Evolutionary conservation across 2,797 vertebrate genomes (phyloP).

Genomic region (Pantherophis alleghaniensis): DNA sequence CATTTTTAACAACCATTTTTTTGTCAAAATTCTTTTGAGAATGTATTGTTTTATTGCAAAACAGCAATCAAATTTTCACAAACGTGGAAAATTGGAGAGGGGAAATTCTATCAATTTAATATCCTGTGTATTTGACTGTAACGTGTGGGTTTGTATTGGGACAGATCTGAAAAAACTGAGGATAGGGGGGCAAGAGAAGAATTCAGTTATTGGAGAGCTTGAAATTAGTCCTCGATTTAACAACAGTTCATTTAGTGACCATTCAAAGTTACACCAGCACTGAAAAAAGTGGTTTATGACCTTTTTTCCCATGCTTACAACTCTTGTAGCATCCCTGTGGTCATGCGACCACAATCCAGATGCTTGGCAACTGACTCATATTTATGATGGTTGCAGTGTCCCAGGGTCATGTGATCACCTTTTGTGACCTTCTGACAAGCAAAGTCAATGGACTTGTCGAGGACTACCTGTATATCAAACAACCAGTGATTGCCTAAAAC

Average conservation of each 20-base stretch:
- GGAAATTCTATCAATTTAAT: background rate
- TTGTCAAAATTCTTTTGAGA: background rate
- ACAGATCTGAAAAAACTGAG: background rate
- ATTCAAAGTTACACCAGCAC: background rate
- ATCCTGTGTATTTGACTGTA: background rate
- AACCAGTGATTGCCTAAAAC: background rate
- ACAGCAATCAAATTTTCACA: background rate
- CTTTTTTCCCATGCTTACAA: background rate
- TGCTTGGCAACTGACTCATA: background rate
- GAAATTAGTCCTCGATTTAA: background rate
- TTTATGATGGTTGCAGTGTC: background rate
- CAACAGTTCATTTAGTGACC: background rate
- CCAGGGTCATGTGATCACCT: background rate
- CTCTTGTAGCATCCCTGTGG: background rate
- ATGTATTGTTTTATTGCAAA: background rate
- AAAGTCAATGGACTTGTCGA: background rate
- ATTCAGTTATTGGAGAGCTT: background rate
- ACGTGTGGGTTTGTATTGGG: background rate
- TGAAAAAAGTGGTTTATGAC: background rate
- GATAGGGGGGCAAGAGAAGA: background rate
- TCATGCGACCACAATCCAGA: background rate
- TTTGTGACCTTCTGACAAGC: background rate
- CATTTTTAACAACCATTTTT: background rate
- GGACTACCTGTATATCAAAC: background rate
- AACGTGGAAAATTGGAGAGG: background rate